Evolutionary conservation across 2,113 vertebrate species (phyloP).

Genomic region (Myodes glareolus): DNA sequence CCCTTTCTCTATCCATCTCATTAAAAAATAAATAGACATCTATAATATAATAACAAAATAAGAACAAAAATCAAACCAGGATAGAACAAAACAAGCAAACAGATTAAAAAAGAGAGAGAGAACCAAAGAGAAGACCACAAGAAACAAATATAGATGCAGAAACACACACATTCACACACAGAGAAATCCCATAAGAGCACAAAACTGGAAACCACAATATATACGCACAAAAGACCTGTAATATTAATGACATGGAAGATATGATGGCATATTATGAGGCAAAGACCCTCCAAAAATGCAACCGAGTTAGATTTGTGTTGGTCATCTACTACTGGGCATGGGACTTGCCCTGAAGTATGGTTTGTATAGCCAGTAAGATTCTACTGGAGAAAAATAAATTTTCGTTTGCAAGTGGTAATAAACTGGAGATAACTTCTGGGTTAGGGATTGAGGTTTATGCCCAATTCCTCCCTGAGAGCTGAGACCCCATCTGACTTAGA

Average conservation of each 20-base stretch:
- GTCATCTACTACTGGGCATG: not conserved
- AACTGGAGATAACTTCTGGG: not conserved
- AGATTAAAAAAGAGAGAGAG: not conserved
- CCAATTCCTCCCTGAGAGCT: not conserved
- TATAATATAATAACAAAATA: not conserved
- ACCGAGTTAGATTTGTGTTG: not conserved
- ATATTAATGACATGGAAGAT: not conserved
- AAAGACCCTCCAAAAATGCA: not conserved
- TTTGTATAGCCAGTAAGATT: not conserved
- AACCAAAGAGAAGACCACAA: not conserved
- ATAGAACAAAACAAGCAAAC: not conserved
- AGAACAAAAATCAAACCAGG: not conserved
- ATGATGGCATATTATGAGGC: not conserved
- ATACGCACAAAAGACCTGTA: not conserved
- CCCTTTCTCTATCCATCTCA: not conserved
- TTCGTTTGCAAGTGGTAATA: not conserved
- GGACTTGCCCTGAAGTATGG: not conserved
- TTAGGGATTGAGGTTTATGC: not conserved
- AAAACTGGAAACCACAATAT: not conserved
- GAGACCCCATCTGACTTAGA: not conserved
- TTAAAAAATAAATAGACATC: not conserved
- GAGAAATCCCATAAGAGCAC: not conserved
- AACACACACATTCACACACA: not conserved
- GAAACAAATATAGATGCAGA: not conserved
- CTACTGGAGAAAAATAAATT: not conserved